phyloP scores from a whole-genome alignment of 1,140 invertebrate genomes.

The Drosophila quadrilineata region DNA sequence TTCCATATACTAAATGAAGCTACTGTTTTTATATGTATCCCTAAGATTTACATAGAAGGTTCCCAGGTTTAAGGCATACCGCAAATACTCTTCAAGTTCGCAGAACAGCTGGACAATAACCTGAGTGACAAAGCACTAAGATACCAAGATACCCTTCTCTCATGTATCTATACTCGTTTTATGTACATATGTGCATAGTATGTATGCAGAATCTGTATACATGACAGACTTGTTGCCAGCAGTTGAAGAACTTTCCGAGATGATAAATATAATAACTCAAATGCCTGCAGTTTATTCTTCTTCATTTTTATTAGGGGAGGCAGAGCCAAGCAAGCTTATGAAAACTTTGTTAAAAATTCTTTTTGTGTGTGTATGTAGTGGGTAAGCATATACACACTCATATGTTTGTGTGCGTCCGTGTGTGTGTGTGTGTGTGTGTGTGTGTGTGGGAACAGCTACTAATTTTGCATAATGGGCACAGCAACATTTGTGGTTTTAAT shows the following conservation, averaged over 20 bases:
- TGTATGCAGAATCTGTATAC: no score
- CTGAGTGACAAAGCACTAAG: no score
- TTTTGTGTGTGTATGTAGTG: constrained; percentile 45
- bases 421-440: not conserved
- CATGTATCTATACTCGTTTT: no score
- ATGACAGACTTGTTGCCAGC: no score
- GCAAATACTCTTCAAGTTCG: no score
- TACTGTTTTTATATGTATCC: not conserved
- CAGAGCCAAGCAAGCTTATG: constrained; percentile 64
- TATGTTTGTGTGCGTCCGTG: not conserved
- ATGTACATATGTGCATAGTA: no score
- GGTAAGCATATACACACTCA: constrained; percentile 20
- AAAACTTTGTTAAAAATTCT: constrained; percentile 76
- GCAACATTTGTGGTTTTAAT: constrained; percentile 78
- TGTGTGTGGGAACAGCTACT: constrained; percentile 30
- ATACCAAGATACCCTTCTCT: no score
- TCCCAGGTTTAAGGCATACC: no score
- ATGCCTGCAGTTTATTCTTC: constrained; percentile 5
- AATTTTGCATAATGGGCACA: constrained; percentile 68
- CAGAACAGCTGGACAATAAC: no score
- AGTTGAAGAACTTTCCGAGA: no score
- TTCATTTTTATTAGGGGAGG: not conserved
- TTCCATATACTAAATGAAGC: no score
- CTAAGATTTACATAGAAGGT: no score
- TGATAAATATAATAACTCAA: constrained; percentile 3